Percentiles rank a stretch among this genome's conserved stretches.
Evolutionary conservation across 2,113 vertebrate species (phyloP).

Genomic region (Xenus cinereus): DNA sequence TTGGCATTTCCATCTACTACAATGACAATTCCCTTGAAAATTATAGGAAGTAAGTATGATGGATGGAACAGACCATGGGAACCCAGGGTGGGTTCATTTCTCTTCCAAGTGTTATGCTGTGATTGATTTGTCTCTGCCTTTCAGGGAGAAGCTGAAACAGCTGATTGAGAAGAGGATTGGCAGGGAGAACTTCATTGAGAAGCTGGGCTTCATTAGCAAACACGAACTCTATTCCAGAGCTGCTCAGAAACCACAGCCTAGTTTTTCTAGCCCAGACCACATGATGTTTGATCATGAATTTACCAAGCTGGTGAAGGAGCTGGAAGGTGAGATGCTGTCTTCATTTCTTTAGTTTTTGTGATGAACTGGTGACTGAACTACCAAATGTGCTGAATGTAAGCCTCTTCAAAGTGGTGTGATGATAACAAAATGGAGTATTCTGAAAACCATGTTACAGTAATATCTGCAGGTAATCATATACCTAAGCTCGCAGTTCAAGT

Average conservation of each 20-base stretch:
- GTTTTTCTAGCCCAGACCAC: constrained; percentile 89
- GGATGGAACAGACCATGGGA: not conserved
- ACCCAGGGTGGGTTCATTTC: not conserved
- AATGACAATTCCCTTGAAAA: constrained; percentile 98
- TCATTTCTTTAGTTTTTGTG: not conserved
- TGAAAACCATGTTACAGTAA: not conserved
- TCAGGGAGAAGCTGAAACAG: constrained; percentile 96
- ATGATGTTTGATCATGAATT: constrained; percentile 99
- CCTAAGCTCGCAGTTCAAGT: not conserved
- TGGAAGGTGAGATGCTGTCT: constrained; percentile 85
- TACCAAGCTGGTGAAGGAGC: constrained; percentile 94
- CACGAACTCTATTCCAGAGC: constrained; percentile 96
- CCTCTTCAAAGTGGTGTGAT: not conserved
- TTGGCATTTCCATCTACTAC: constrained; percentile 97
- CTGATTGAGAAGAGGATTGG: constrained; percentile 97
- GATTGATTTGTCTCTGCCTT: not conserved
- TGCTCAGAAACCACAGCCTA: constrained; percentile 93
- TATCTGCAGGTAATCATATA: not conserved
- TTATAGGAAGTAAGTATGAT: constrained; percentile 86
- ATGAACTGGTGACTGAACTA: not conserved
- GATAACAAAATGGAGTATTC: not conserved
- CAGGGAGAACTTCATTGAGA: constrained; percentile 97
- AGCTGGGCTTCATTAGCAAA: constrained; percentile 94
- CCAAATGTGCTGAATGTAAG: not conserved
- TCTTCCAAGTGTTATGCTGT: not conserved